Evolutionary conservation across 2,888 invertebrate species (phyloP).

Genomic region (Drosophila lacicola): DNA sequence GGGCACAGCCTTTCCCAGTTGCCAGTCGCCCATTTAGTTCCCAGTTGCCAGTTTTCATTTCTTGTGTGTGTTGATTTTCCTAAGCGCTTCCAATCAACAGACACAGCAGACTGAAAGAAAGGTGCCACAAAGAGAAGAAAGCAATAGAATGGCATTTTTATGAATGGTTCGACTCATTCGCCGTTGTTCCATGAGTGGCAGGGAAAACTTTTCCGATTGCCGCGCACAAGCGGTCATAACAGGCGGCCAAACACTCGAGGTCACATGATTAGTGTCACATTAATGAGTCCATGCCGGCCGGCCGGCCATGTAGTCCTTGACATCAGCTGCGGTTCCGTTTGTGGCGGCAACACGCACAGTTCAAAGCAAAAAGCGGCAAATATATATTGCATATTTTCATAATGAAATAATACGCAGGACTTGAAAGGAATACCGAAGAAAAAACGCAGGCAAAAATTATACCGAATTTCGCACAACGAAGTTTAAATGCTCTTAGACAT

Average conservation of each 20-base stretch:
- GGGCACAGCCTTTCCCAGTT: constrained; percentile 56
- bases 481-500: not conserved
- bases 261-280: constrained; percentile 75
- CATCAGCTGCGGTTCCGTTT: constrained; percentile 28
- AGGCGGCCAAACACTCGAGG: constrained; percentile 68
- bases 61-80: constrained; percentile 63
- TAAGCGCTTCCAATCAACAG: constrained; percentile 55
- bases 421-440: constrained; percentile 6
- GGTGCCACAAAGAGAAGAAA: constrained; percentile 75
- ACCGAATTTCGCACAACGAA: constrained; percentile 1
- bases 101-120: constrained; percentile 47
- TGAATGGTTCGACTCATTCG: constrained; percentile 63
- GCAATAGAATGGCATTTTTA: constrained; percentile 76
- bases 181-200: constrained; percentile 32
- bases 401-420: constrained; percentile 26
- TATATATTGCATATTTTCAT: constrained; percentile 46
- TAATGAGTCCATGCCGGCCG: constrained; percentile 17
- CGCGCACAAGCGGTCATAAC: constrained; percentile 65
- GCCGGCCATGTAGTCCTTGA: constrained; percentile 24
- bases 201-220: constrained; percentile 47
- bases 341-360: constrained; percentile 45
- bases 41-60: constrained; percentile 57
- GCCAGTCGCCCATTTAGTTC: constrained; percentile 21
- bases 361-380: constrained; percentile 41
- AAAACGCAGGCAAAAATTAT: not conserved